A percentile compares a stretch with the other conserved stretches of the same genome.
Conservation (phyloP, 2,888 invertebrate genomes). For the Clunio marinus region DNA sequence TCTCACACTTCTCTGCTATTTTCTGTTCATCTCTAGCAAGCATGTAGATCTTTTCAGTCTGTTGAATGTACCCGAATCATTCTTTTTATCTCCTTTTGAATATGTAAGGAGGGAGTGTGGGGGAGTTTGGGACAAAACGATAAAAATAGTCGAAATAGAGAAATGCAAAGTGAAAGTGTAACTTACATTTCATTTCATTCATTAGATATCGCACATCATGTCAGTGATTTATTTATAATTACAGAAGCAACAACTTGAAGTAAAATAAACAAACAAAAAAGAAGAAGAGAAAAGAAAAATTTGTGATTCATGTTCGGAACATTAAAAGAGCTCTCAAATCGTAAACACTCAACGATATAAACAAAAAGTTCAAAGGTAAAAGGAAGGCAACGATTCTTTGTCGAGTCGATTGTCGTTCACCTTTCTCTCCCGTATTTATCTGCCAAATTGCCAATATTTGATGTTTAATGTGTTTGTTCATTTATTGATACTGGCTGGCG, state of each 20-base stretch:
- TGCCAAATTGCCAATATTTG: conserved; percentile 25
- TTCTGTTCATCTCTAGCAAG: no score
- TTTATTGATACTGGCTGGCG: conserved; percentile 36
- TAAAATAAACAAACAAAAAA: not conserved
- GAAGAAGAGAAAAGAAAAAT: no score
- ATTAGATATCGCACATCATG: no score
- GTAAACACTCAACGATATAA: not conserved
- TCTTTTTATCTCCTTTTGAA: no score
- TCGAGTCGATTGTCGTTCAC: not conserved
- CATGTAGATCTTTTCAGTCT: conserved; percentile 14
- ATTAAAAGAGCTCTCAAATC: not conserved
- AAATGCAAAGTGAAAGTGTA: no score
- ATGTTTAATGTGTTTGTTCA: conserved; percentile 32
- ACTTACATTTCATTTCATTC: no score
- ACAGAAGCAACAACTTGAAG: conserved; percentile 21
- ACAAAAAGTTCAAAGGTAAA: not conserved
- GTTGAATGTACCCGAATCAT: conserved; percentile 9
- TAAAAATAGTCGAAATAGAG: no score
- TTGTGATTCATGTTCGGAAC: no score
- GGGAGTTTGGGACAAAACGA: no score
- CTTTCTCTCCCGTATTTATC: conserved; percentile 2
- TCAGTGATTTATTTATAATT: no score
- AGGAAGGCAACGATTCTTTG: not conserved
- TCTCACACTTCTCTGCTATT: not conserved
- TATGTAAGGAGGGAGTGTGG: no score